Base-by-base conservation (phyloP, 2,888 invertebrate species). In the Lepidonotus clava region DNA sequence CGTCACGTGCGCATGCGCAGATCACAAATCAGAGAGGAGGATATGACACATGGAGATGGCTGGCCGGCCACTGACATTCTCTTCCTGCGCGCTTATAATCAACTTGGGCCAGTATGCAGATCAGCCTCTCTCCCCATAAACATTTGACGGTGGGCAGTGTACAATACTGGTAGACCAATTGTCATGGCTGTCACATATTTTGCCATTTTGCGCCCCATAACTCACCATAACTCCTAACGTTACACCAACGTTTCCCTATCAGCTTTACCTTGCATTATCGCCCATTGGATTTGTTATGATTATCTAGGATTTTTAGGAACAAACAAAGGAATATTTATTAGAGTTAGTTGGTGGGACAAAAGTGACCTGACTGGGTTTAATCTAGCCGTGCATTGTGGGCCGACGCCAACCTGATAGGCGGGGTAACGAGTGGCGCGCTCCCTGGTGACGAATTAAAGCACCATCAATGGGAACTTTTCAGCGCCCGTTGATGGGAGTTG, bases 371-470 rank as follows among this genome's bases (percentile, higher is more conserved):
- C n/a, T n/a, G n/a, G n/a, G n/a, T n/a, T n/a, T n/a, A n/a, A n/a
- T n/a, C 46, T 46, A 8, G 8, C 8, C 8, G 46, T 46, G 46
- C 46, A 46, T 46, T 46, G 46, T 46, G 46, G 46, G 46, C 8
- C 8, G 46, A 46, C 46, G 18, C 8, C 46, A 11, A 1, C 4
- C 66, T 66, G 66, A 71, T 71, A 71, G 71, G 1, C 34, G 71
- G 21, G 11, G 4, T 36, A 71, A 71, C 71, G 38, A 71, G 18
- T 18, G 38, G 18, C 8, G 11, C 21, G 71, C 71, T 71, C 71
- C 71, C 71, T 71, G 36, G 71, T 71, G 71, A 11, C 71, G 38
- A 71, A 71, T 71, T 71, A 71, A 38, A 61, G 14, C 61, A 61
- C 28, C 28, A 61, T 61, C 5, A n/a, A n/a, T n/a, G n/a, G n/a